Conservation (phyloP, 2,113 vertebrate species). For the Campylomormyrus tamandua region DNA sequence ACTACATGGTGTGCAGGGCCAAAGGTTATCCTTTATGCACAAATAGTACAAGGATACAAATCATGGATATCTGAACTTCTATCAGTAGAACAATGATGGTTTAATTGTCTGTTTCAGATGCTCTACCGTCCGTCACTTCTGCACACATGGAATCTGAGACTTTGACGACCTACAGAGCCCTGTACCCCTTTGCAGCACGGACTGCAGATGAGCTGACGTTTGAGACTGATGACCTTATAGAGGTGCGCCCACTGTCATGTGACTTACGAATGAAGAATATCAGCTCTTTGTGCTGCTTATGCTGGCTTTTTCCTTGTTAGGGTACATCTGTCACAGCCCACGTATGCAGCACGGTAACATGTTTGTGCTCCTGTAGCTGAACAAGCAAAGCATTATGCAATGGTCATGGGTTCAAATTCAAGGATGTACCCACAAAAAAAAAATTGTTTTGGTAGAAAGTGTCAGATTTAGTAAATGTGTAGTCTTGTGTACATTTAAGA, state of each 20-base stretch:
- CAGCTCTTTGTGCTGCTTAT: not conserved
- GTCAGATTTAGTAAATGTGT: not conserved
- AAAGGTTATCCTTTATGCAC: not conserved
- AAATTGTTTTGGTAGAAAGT: not conserved
- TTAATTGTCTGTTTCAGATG: conserved; percentile 35
- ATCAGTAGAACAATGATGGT: not conserved
- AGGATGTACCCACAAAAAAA: not conserved
- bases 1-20: not conserved
- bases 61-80: not conserved
- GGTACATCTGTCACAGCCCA: not conserved
- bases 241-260: conserved; percentile 50
- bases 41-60: not conserved
- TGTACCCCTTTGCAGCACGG: conserved; percentile 84
- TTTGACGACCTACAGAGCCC: conserved; percentile 77
- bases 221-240: conserved; percentile 74
- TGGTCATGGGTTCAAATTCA: not conserved
- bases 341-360: not conserved
- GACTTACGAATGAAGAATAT: not conserved
- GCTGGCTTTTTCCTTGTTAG: not conserved
- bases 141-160: conserved; percentile 61
- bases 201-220: conserved; percentile 90
- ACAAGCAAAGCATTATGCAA: not conserved
- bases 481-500: not conserved
- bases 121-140: conserved; percentile 36
- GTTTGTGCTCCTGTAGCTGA: not conserved